phyloP scores from a whole-genome alignment of 2,797 vertebrate species.

The Macropodus opercularis region DNA sequence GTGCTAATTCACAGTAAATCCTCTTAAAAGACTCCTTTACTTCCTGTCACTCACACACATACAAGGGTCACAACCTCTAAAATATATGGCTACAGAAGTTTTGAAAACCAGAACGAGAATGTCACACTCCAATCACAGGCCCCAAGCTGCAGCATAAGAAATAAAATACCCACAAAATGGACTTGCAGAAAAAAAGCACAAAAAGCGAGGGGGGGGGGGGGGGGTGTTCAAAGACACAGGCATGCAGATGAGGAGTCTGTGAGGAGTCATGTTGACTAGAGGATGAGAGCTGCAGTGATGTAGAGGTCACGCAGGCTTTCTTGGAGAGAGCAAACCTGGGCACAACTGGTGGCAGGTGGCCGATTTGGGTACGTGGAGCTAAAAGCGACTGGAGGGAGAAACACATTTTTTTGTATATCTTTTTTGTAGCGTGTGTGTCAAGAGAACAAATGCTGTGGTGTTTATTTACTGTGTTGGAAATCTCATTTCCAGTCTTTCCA shows the following conservation, averaged over 20 bases:
- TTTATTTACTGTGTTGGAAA: conserved; percentile 26
- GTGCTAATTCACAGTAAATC: conserved; percentile 81
- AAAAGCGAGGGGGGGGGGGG: no score
- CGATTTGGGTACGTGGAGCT: conserved; percentile 64
- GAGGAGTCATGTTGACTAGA: conserved; percentile 40
- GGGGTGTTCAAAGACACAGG: conserved; percentile 54
- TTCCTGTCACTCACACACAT: conserved; percentile 73
- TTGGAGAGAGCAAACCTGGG: conserved; percentile 35
- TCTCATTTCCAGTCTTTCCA: conserved; percentile 51
- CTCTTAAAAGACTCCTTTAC: conserved; percentile 73
- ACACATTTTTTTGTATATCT: no score
- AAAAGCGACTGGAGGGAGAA: not conserved
- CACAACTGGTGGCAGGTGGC: conserved; percentile 66
- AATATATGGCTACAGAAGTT: conserved; percentile 59
- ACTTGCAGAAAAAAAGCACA: conserved; percentile 35
- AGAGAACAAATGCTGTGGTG: conserved; percentile 11
- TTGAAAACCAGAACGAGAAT: conserved; percentile 71
- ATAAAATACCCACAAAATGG: conserved; percentile 62
- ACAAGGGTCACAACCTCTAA: conserved; percentile 65
- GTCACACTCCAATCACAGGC: conserved; percentile 54
- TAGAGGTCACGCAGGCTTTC: conserved; percentile 60
- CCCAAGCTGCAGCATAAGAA: conserved; percentile 52
- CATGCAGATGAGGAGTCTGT: conserved; percentile 56
- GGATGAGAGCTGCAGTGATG: conserved; percentile 50
- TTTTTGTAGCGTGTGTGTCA: no score